Base-by-base conservation (phyloP, 2,113 vertebrate species). In the Ceyx margarethae region DNA sequence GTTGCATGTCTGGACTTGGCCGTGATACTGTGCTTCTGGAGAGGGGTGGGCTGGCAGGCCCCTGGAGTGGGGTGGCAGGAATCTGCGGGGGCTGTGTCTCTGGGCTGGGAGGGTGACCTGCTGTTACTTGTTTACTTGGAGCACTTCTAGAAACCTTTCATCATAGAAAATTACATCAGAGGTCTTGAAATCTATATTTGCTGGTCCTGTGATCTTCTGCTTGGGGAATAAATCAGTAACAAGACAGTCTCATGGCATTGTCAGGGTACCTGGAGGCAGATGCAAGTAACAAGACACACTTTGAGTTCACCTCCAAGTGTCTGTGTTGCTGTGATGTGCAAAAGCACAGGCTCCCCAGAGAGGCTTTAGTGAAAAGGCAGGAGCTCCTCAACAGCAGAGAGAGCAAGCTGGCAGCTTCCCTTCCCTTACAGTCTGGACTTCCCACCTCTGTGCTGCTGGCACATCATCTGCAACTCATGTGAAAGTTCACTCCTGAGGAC, bases 1-100 rank as follows among this genome's bases (percentile, higher is more conserved):
- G 45, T 10, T 43, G 5, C 71, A 6, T 6, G 10, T 5, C 19
- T 26, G 40, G 2, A 13, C 50, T 50, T n/a, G 60, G 66, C 3
- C 40, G 40, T 2, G 2, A 18, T 28, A 2, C 40, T 2, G 28
- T 25, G 46, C 37, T 72, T 50, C 69, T 58, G 50, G 3, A 45
- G 57, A 56, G 40, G 19, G 58, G 37, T 6, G 13, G 18, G 42
- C 51, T 69, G 51, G 57, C 31, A 64, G 17, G 3, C 4, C 17
- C 7, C 0, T 19, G 57, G 45, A 1, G 11, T 2, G 25, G 53
- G n/a, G 4, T 7, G 4, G 19, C 8, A 23, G 23, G 13, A 3
- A 37, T 37, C 37, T 4, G 1, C 43, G 19, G 65, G 61, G 18
- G 5, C 18, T 0, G 0, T 29, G 56, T 3, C 26, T 56, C 48